Conservation (phyloP, 2,888 invertebrate genomes). For the Resseliella maxima region DNA sequence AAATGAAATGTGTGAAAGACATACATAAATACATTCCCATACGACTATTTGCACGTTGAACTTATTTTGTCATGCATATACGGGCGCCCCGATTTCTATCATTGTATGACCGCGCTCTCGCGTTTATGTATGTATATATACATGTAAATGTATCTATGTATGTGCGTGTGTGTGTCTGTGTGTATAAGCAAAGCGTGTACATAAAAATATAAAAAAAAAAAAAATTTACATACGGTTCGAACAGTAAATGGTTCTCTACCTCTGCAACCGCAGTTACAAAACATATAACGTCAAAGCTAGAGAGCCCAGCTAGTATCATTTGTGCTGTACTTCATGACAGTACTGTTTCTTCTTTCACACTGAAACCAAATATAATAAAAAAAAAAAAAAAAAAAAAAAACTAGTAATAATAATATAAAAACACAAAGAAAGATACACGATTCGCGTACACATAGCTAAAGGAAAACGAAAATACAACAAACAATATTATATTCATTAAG, state of each 20-base stretch:
- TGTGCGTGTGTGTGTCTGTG: no score
- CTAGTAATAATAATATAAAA: conserved; percentile 41
- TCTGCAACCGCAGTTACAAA: conserved; percentile 56
- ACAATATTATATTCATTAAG: conserved; percentile 49
- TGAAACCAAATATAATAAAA: conserved; percentile 24
- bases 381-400: conserved; percentile 55
- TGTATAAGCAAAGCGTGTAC: conserved; percentile 5
- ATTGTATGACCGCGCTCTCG: neutral
- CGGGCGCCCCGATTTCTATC: neutral
- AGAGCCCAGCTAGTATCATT: conserved; percentile 57
- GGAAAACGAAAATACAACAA: conserved; percentile 29
- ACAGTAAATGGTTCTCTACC: conserved; percentile 56
- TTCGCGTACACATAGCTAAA: conserved; percentile 49
- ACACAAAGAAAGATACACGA: conserved; percentile 41
- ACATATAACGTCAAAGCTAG: conserved; percentile 55
- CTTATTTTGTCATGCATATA: neutral
- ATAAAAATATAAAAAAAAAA: no score
- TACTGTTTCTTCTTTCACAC: conserved; percentile 56
- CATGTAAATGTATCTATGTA: neutral
- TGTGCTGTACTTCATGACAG: conserved; percentile 57
- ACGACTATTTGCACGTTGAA: conserved; percentile 39
- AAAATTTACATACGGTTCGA: conserved; percentile 53
- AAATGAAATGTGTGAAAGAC: neutral
- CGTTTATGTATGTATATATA: no score
- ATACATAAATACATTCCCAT: neutral